Evolutionary conservation across 1,140 invertebrate genomes (phyloP), one percentile per base, ranked within the genome.

Genomic region (Bradysia coprophila): DNA sequence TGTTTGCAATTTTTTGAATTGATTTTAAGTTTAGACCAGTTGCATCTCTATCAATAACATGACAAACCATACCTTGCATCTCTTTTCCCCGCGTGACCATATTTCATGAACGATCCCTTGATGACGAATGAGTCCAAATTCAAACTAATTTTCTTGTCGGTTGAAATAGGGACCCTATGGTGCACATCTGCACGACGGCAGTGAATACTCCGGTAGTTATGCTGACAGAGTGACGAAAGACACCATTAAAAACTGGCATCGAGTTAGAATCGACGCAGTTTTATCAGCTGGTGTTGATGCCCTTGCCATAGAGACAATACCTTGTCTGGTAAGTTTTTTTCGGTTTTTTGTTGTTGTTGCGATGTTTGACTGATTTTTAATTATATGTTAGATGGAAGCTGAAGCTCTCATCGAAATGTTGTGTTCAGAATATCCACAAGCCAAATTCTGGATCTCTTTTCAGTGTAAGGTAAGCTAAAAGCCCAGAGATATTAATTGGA

Each of bases 121-220:
- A n/a, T n/a, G n/a, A n/a, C n/a, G n/a, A n/a, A n/a, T n/a, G n/a
- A n/a, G n/a, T n/a, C n/a, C n/a, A n/a, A n/a, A n/a, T n/a, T n/a
- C n/a, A n/a, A n/a, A n/a, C n/a, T n/a, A n/a, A n/a, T n/a, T n/a
- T n/a, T n/a, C n/a, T n/a, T n/a, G n/a, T n/a, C n/a, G n/a, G n/a
- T n/a, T n/a, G n/a, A n/a, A n/a, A n/a, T n/a, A n/a, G n/a, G 90
- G 91, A 1, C 86, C 91, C 0, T 94, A 90, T 54, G 91, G 88
- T 0, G 88, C 89, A 4, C 77, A 72, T 47, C 64, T 91, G 4
- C 75, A 81, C 51, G 86, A 95, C 61, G 80, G 78, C 16, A 93
- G 89, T 0, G 91, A 95, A 61, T 96, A 93, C 54, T 76, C 69
- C 32, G 91, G 92, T 18, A 70, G 66, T 43, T 95, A 94, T 55